These are phyloP conservation scores for Triplophysa yarkandensis DNA, from an alignment of 2,797 vertebrate genomes.

Conservation along the genomic window DNA sequence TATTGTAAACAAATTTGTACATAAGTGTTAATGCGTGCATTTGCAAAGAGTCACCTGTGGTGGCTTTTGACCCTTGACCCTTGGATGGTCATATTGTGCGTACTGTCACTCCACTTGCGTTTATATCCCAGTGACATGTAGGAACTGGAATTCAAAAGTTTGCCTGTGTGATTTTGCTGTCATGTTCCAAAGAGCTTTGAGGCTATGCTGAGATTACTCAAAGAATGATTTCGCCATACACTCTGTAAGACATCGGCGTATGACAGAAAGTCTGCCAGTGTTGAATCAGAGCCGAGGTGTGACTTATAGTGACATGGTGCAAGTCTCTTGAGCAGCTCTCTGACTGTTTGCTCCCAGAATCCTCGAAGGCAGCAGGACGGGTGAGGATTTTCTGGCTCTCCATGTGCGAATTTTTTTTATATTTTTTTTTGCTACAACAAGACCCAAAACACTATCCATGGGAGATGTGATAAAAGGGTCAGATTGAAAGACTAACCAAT, in stretches of 20 bases:
- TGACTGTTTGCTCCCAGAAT: conserved; percentile 61
- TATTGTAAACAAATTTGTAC: not conserved
- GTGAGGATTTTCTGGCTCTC: conserved; percentile 58
- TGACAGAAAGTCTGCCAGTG: conserved; percentile 69
- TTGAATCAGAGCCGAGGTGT: conserved; percentile 65
- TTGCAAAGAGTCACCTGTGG: not conserved
- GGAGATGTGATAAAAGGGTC: conserved; percentile 54
- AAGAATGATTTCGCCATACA: conserved; percentile 67
- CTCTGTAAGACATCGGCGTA: conserved; percentile 59
- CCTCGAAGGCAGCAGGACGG: conserved; percentile 42
- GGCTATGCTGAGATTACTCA: conserved; percentile 57
- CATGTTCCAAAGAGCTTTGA: conserved; percentile 60
- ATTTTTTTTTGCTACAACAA: conserved; percentile 66
- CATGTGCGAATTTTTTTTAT: no score
- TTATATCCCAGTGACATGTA: conserved; percentile 23
- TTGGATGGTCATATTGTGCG: not conserved
- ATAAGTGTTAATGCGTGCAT: not conserved
- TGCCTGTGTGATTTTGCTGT: conserved; percentile 51
- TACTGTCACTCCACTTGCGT: not conserved
- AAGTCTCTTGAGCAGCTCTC: conserved; percentile 60
- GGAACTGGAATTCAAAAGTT: conserved; percentile 44
- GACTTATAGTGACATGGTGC: conserved; percentile 75
- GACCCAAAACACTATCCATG: conserved; percentile 56
- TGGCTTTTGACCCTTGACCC: not conserved
- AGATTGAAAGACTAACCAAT: conserved; percentile 63